Evolutionary conservation across 2,113 vertebrate genomes (phyloP), one percentile per base, ranked within the genome.

Genomic region (Phylloscopus whistleri): DNA sequence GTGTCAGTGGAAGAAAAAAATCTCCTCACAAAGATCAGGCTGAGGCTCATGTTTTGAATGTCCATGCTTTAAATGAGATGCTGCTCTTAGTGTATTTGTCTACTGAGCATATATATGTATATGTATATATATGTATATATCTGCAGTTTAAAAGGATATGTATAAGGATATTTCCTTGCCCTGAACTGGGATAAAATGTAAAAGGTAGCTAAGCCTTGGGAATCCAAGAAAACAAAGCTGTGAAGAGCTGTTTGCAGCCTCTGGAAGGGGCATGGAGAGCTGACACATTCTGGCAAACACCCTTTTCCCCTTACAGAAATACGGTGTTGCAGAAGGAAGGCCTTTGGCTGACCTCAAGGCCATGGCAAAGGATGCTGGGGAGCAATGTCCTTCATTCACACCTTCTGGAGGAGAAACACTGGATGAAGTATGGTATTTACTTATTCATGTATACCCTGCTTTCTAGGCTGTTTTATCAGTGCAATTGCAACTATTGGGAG

Each of bases 321-420:
- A 99, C 0, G 99, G 99, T 10, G 55, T 98, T 24, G 98, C 98
- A 8, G 99, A 99, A 97, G 99, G 99, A 48, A 98, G 90, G 46
- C 98, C 98, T 6, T 97, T 99, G 83, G 97, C 98, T 31, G 97
- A 99, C 48, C 94, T 99, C n/a, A 99, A 98, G 96, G 98, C 98
- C 55, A 99, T 99, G 99, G 99, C 99, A 52, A 99, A 98, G 49
- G 98, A 98, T 30, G 98, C 98, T 5, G 99, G 99, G 24, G 97
- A 98, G 80, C 98, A 99, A 0, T 98, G 98, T 70, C 98, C 98
- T 17, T 97, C 97, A 14, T 99, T 98, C 93, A 99, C 99, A 0
- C 99, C 99, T 4, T 98, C 99, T 0, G 99, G 98, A 86, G 99
- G 99, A 94, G 99, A 99, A 97, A 99, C 99, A 1, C 79, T 99